phyloP scores from a whole-genome alignment of 2,113 vertebrate genomes.

The Butorides virescens region DNA sequence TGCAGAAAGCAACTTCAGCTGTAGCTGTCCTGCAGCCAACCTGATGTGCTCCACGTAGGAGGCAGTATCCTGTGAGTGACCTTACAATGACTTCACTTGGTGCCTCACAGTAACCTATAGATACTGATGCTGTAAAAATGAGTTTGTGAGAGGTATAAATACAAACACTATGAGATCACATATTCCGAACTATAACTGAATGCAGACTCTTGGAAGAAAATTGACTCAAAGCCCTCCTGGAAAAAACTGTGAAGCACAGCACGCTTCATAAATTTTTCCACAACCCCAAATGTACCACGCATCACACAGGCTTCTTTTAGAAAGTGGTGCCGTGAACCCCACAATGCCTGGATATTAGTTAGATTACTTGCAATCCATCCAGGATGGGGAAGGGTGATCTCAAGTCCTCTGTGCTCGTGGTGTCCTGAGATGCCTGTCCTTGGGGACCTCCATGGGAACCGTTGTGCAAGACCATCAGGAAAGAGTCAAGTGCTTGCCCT shows the following conservation, averaged over 20 bases:
- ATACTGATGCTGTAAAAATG: slow-evolving; percentile 51
- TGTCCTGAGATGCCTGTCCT: neutral
- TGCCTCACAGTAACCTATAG: slow-evolving; percentile 50
- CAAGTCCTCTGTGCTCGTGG: neutral
- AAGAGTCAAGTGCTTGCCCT: neutral
- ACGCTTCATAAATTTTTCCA: slow-evolving; percentile 70
- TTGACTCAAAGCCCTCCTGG: slow-evolving; percentile 60
- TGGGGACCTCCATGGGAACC: neutral
- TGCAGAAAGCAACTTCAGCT: slow-evolving; percentile 7
- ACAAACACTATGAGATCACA: slow-evolving; percentile 78
- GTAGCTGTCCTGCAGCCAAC: slow-evolving; percentile 11
- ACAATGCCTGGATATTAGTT: neutral
- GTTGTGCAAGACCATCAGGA: neutral
- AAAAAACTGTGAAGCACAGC: slow-evolving; percentile 61
- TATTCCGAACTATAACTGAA: slow-evolving; percentile 69
- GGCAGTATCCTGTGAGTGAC: slow-evolving; percentile 34
- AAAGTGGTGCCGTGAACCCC: neutral
- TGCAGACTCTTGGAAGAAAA: slow-evolving; percentile 75
- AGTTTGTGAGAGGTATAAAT: slow-evolving; percentile 67
- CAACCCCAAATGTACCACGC: slow-evolving; percentile 38
- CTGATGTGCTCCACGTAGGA: neutral
- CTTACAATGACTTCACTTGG: neutral
- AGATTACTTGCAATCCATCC: neutral
- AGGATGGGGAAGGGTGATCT: neutral
- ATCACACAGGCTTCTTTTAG: slow-evolving; percentile 16